Evolutionary conservation across 2,797 vertebrate species (phyloP).

Genomic region (Lagodon rhomboides): DNA sequence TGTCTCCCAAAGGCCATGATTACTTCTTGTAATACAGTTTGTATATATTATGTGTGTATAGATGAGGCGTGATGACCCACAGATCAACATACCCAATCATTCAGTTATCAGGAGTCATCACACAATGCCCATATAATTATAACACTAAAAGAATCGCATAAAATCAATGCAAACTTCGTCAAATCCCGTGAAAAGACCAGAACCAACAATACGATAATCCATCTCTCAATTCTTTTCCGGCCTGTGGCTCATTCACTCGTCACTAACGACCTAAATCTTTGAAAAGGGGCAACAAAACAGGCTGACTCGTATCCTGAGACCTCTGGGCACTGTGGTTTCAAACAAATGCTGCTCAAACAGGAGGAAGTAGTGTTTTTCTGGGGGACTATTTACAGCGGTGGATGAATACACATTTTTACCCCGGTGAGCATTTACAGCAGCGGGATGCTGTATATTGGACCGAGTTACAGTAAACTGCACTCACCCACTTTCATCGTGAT

Average conservation of each 20-base stretch:
- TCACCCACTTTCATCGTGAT: neutral
- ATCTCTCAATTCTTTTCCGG: neutral
- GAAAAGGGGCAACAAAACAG: neutral
- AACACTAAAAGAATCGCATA: neutral
- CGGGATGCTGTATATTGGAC: neutral
- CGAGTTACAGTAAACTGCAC: neutral
- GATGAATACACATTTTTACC: neutral
- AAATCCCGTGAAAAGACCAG: neutral
- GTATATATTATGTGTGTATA: no score
- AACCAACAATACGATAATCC: neutral
- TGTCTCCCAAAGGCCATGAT: no score
- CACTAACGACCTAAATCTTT: neutral
- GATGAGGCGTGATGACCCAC: no score
- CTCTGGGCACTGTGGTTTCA: neutral
- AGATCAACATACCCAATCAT: no score
- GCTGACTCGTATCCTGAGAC: neutral
- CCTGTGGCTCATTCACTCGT: neutral
- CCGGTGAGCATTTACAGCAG: neutral
- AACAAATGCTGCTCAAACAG: neutral
- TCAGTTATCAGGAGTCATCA: neutral
- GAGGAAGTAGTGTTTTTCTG: neutral
- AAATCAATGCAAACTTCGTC: neutral
- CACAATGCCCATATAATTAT: neutral
- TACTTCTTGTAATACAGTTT: no score
- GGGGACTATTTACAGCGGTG: constrained; percentile 5